Percentiles rank a stretch among this genome's conserved stretches.
Conservation (phyloP, 2,797 vertebrate genomes). For the Coranthus polyacanthus region DNA sequence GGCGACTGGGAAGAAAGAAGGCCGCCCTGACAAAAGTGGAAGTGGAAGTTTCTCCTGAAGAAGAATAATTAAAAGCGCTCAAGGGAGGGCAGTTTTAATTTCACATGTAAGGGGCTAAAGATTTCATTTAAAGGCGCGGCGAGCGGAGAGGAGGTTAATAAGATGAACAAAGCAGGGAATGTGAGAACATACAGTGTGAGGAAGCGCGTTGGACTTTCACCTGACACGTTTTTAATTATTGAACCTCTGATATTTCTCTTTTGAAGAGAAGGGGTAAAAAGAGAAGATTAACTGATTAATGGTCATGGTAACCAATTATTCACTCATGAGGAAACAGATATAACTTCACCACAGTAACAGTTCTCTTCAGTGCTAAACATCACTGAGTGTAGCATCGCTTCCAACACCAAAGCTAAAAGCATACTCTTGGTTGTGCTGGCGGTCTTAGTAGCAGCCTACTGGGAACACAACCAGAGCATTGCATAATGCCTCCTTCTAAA, state of each 20-base stretch:
- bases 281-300: slow-evolving; percentile 88
- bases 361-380: slow-evolving; percentile 49
- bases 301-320: slow-evolving; percentile 83
- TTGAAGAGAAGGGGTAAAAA: slow-evolving; percentile 73
- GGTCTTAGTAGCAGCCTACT: slow-evolving; percentile 59
- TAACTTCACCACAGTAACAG: slow-evolving; percentile 64
- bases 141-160: slow-evolving; percentile 89
- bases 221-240: slow-evolving; percentile 91
- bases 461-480: slow-evolving; percentile 66
- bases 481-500: slow-evolving; percentile 71
- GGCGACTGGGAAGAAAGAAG: slow-evolving; percentile 64
- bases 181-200: slow-evolving; percentile 87
- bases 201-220: slow-evolving; percentile 88
- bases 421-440: slow-evolving; percentile 49
- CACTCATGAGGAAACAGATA: slow-evolving; percentile 75
- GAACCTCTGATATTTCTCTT: slow-evolving; percentile 84
- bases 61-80: slow-evolving; percentile 91
- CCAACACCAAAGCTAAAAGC: slow-evolving; percentile 66
- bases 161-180: slow-evolving; percentile 89
- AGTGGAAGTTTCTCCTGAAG: slow-evolving; percentile 89
- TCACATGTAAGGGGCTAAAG: slow-evolving; percentile 91
- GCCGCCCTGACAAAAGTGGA: slow-evolving; percentile 81
- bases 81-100: slow-evolving; percentile 92
- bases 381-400: slow-evolving; percentile 36
- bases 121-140: slow-evolving; percentile 90